Base-by-base conservation (phyloP, 2,888 invertebrate species). In the Nebria brevicollis region DNA sequence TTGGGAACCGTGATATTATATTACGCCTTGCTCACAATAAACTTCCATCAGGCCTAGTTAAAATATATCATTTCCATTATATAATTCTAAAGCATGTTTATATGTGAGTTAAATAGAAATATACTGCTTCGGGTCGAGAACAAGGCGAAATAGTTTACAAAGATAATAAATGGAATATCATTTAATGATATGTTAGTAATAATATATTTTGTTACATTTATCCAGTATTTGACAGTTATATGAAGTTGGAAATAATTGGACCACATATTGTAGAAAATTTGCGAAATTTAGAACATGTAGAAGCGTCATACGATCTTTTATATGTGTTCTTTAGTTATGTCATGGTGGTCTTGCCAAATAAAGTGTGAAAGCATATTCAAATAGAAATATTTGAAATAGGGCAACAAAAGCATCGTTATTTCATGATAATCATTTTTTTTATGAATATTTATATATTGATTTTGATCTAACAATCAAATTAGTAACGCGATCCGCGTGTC, bases 151-250 rank as follows among this genome's bases (percentile, higher is more conserved):
- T 42, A 5, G 20, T 25, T 20, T 13, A n/a, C 43, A 73, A 20
- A n/a, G 73, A 73, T 73, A 73, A 26, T 73, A n/a, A 15, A 73
- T 73, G 41, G 41, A 41, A 73, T 73, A 41, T 10, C 41, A 3
- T 73, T 73, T 79, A 41, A 75, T 79, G 79, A 79, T 79, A 79
- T 79, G 79, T 79, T 75, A 79, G 72, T 78, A 79, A 79, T 73
- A 75, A 79, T 75, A 73, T 73, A 73, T 10, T 73, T 73, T 73
- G 73, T 68, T 26, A 77, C 54, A 75, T 73, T 73, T 75, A n/a
- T 79, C 26, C 74, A 65, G 68, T 79, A 74, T 79, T 74, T 74
- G 25, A 72, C 73, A 75, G 26, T 74, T 41, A 64, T 78, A 78
- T 73, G 78, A 78, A 20, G 66, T 72, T 65, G 78, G 34, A 73